Percentiles rank a stretch among this genome's conserved stretches.
Conservation (phyloP, 2,113 vertebrate genomes). For the Smithornis capensis region DNA sequence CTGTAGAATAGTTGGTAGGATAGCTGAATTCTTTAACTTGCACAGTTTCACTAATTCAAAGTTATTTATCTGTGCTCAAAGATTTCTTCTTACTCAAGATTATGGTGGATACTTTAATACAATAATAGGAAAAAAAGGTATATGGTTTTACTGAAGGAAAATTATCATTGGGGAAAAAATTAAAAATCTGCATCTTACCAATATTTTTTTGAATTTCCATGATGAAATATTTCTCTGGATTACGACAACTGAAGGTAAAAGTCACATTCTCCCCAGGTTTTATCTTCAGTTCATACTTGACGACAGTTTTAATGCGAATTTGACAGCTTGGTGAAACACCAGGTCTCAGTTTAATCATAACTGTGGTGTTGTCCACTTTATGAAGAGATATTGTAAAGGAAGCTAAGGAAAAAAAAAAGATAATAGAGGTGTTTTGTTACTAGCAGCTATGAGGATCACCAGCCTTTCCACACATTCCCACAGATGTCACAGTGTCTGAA, state of each 20-base stretch:
- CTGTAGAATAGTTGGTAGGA: no score
- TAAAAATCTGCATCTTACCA: constrained; percentile 64
- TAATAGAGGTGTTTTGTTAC: neutral
- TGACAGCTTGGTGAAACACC: constrained; percentile 13
- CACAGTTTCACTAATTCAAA: neutral
- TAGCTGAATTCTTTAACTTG: neutral
- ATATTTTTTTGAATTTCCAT: constrained; percentile 72
- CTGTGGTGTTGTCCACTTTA: neutral
- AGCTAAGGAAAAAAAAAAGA: constrained; percentile 39
- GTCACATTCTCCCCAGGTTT: constrained; percentile 57
- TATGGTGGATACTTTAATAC: neutral
- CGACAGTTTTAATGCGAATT: neutral
- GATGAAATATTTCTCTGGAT: constrained; percentile 70
- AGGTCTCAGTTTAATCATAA: constrained; percentile 57
- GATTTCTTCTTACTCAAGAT: neutral
- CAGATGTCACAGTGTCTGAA: neutral
- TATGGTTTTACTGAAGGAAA: neutral
- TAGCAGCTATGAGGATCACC: neutral
- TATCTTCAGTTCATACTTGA: constrained; percentile 37
- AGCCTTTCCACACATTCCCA: neutral
- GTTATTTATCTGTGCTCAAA: neutral
- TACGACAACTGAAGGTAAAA: constrained; percentile 72
- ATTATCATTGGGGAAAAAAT: neutral
- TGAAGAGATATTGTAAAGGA: constrained; percentile 55
- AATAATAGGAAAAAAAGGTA: neutral